A percentile compares a stretch with the other conserved stretches of the same genome.
Evolutionary conservation across 2,888 invertebrate genomes (phyloP).

Genomic region (Ectemnius cavifrons): DNA sequence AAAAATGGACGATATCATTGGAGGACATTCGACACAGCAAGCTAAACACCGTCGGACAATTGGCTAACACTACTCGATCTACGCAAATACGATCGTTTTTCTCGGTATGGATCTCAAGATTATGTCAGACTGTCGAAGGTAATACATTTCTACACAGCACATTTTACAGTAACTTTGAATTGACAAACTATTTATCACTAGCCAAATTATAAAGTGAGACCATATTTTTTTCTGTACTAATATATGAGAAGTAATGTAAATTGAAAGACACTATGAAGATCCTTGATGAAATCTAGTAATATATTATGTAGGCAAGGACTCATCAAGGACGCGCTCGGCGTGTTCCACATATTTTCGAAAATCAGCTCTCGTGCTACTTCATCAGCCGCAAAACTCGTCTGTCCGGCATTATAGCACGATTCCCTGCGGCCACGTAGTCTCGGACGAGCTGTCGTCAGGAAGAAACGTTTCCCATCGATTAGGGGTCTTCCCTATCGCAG

Average conservation of each 20-base stretch:
- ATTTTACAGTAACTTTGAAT: too few species aligned
- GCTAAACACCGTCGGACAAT: constrained; percentile 28
- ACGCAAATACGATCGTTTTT: constrained; percentile 37
- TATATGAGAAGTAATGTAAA: too few species aligned
- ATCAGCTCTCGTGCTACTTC: constrained; percentile 1
- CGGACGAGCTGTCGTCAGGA: too few species aligned
- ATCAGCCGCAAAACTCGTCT: constrained; percentile 2
- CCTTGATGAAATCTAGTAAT: constrained; percentile 29
- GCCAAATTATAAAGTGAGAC: too few species aligned
- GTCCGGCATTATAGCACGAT: not conserved
- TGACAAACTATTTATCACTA: too few species aligned
- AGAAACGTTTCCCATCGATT: constrained; percentile 1
- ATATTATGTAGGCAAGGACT: constrained; percentile 32
- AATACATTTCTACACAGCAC: too few species aligned
- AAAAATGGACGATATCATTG: constrained; percentile 68
- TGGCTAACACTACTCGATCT: constrained; percentile 39
- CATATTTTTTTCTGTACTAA: too few species aligned
- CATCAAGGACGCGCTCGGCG: constrained; percentile 32
- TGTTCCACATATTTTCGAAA: constrained; percentile 23
- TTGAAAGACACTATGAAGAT: constrained; percentile 29
- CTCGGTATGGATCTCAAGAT: constrained; percentile 17
- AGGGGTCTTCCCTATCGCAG: not conserved
- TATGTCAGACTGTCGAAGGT: too few species aligned
- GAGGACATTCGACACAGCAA: constrained; percentile 68
- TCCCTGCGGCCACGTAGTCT: too few species aligned